A percentile compares a stretch with the other conserved stretches of the same genome.
Evolutionary conservation across 1,140 invertebrate species (phyloP).

Genomic region (Scaptodrosophila lebanonensis): DNA sequence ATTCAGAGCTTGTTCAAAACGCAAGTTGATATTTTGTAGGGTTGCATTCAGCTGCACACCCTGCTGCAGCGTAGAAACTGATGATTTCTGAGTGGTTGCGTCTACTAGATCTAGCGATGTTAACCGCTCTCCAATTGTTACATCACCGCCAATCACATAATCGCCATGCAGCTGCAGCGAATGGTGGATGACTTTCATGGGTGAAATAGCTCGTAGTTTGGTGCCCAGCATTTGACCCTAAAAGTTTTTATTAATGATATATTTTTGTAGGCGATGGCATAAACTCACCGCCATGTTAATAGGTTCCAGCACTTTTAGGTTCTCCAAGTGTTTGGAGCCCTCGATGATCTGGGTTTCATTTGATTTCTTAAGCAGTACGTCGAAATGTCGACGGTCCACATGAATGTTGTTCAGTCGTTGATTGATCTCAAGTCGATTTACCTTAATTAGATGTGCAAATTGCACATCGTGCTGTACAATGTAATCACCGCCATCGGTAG

Average conservation of each 20-base stretch:
- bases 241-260: background rate
- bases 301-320: slow-evolving; percentile 71
- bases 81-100: slow-evolving; percentile 18
- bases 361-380: slow-evolving; percentile 72
- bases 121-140: slow-evolving; percentile 63
- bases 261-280: no score
- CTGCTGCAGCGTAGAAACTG: slow-evolving; percentile 33
- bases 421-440: slow-evolving; percentile 68
- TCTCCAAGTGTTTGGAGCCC: slow-evolving; percentile 74
- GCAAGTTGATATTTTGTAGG: slow-evolving; percentile 63
- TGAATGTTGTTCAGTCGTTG: slow-evolving; percentile 76
- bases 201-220: slow-evolving; percentile 73
- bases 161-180: slow-evolving; percentile 67
- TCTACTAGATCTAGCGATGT: slow-evolving; percentile 60
- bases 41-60: slow-evolving; percentile 35
- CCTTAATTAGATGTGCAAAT: slow-evolving; percentile 66
- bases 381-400: slow-evolving; percentile 70
- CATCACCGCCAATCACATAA: slow-evolving; percentile 74
- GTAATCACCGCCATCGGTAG: slow-evolving; percentile 56
- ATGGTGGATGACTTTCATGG: slow-evolving; percentile 67
- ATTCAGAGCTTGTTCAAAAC: slow-evolving; percentile 71
- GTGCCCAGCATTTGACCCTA: slow-evolving; percentile 66
- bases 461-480: slow-evolving; percentile 76
- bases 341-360: slow-evolving; percentile 72
- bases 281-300: slow-evolving; percentile 70